phyloP scores from a whole-genome alignment of 2,797 vertebrate species.

The Anableps anableps region DNA sequence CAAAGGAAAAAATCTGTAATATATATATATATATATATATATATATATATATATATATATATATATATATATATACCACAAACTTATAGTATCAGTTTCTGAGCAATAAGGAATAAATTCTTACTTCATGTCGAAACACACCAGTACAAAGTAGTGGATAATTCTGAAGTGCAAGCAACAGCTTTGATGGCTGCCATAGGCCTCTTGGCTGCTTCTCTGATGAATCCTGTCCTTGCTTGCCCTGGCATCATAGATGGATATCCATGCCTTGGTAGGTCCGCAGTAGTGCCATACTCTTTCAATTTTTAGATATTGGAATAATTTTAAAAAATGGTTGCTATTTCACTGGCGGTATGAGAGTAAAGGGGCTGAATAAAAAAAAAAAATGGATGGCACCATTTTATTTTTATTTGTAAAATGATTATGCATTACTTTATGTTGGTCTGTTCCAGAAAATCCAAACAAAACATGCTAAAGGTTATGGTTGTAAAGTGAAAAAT shows the following conservation, averaged over 20 bases:
- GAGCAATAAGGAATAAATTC: neutral
- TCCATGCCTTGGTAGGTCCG: neutral
- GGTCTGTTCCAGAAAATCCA: neutral
- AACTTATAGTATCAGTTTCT: neutral
- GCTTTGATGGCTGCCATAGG: neutral
- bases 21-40: constrained; percentile 28
- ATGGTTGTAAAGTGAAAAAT: neutral
- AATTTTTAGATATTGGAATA: neutral
- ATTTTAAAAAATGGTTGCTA: neutral
- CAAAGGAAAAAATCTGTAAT: constrained; percentile 37
- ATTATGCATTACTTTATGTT: neutral
- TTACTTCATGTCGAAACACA: neutral
- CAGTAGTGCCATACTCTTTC: neutral
- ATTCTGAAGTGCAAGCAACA: neutral
- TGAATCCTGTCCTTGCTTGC: too few relatives aligned
- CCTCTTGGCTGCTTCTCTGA: too few relatives aligned
- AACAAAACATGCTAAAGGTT: neutral
- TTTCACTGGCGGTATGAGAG: neutral
- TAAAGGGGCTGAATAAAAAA: neutral
- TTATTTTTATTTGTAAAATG: neutral
- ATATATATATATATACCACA: constrained; percentile 3
- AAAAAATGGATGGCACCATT: neutral
- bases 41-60: constrained; percentile 11
- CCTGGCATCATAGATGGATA: too few relatives aligned
- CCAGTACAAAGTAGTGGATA: neutral